Base-by-base conservation (phyloP, 1,140 invertebrate species). In the Scaptomyza graminum region DNA sequence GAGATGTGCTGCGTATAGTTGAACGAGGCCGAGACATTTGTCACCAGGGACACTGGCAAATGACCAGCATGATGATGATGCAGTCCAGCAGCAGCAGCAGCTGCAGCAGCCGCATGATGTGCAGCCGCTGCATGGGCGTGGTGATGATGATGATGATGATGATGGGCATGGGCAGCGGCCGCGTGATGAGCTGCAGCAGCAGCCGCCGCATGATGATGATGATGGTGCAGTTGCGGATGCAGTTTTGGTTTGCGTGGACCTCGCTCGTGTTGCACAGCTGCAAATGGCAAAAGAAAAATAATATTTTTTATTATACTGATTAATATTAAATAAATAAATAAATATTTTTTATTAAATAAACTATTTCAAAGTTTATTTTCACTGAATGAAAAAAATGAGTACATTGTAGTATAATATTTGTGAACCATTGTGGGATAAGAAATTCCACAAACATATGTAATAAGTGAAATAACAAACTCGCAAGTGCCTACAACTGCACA, bases 261-360 rank as follows among this genome's bases (percentile, higher is more conserved):
- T 55, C 98, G 94, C 92, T 99, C 98, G 92, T 99, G 98, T 93
- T 99, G 98, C 31, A 99, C 98, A 85, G 98, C 98, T 98, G 47
- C 0, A 67, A 65, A 15, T 11, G 3, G 7, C 28, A 12, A 6
- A 28, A 31, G 1, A 34, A 11, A 34, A 9, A 34, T 34, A 31
- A 31, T 31, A 31, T 31, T 1, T 22, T 22, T n/a, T n/a, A n/a
- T n/a, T n/a, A n/a, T n/a, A n/a, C n/a, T n/a, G n/a, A n/a, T n/a
- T n/a, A n/a, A n/a, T n/a, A n/a, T n/a, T n/a, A n/a, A n/a, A n/a
- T n/a, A n/a, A n/a, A n/a, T n/a, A n/a, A n/a, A n/a, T n/a, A n/a
- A n/a, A 25, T 25, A 25, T 25, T 25, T 25, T 25, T 25, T 25
- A 3, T 25, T 25, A 5, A 25, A 25, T 3, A 25, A 25, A 25